Percentiles rank a stretch among this genome's conserved stretches.
These are phyloP conservation scores for Oegoconia quadripuncta DNA, from an alignment of 2,888 invertebrate species.

Conservation along the genomic window DNA sequence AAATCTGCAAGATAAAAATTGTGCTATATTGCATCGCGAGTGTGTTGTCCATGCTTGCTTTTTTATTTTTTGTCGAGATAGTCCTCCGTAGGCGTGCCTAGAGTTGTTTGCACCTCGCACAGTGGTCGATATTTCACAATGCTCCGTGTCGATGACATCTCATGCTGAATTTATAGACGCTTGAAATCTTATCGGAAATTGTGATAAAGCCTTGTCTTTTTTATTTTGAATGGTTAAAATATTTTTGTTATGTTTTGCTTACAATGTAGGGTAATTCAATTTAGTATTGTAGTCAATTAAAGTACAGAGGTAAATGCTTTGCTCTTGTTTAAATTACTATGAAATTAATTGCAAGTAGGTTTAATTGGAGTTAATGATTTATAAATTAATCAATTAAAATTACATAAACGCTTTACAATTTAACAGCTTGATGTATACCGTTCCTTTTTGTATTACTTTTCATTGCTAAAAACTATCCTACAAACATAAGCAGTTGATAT, in stretches of 20 bases:
- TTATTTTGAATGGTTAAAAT: not conserved
- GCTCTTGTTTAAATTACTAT: too few species aligned
- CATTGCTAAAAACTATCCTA: too few species aligned
- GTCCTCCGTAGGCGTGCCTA: slow-evolving; percentile 72
- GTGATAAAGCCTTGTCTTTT: slow-evolving; percentile 6
- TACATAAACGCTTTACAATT: too few species aligned
- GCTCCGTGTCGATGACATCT: slow-evolving; percentile 59
- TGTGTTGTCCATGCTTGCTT: slow-evolving; percentile 43
- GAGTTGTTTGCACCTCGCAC: slow-evolving; percentile 74
- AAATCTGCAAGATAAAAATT: slow-evolving; percentile 78
- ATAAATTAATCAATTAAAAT: too few species aligned
- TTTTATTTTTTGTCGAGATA: slow-evolving; percentile 62
- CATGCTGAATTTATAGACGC: slow-evolving; percentile 36
- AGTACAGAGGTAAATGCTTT: too few species aligned
- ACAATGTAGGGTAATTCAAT: not conserved
- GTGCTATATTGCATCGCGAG: slow-evolving; percentile 61
- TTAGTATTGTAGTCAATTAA: too few species aligned
- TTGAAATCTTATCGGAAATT: slow-evolving; percentile 13
- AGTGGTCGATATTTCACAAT: slow-evolving; percentile 70
- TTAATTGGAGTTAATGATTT: too few species aligned
- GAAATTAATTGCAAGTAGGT: too few species aligned
- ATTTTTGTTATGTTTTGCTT: not conserved
- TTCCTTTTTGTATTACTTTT: too few species aligned
- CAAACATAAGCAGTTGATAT: too few species aligned
- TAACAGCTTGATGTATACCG: too few species aligned